Percentiles rank a stretch among this genome's conserved stretches.
Evolutionary conservation across 2,797 vertebrate species (phyloP).

Genomic region (Rhinogobio ventralis): DNA sequence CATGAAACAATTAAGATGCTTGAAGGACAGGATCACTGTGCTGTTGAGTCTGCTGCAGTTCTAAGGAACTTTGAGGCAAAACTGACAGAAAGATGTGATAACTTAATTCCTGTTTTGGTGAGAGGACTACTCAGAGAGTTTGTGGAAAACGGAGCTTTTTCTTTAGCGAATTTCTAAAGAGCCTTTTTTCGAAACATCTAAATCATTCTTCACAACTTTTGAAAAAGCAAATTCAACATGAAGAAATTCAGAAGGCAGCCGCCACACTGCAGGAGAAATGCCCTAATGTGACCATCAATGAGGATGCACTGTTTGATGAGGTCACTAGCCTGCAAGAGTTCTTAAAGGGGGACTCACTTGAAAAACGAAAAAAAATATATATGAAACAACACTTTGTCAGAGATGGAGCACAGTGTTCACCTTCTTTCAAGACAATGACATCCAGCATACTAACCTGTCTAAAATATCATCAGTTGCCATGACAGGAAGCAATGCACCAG

Average conservation of each 20-base stretch:
- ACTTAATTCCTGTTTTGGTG: not conserved
- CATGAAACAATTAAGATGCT: not conserved
- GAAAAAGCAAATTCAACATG: no score
- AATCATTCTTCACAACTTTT: conserved; percentile 3
- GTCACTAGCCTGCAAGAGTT: no score
- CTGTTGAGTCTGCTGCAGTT: not conserved
- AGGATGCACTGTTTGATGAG: no score
- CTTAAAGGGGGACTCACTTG: no score
- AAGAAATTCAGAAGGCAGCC: no score
- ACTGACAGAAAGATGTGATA: not conserved
- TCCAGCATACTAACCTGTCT: not conserved
- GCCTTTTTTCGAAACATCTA: not conserved
- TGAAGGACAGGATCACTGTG: not conserved
- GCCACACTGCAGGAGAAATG: no score
- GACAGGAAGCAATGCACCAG: not conserved
- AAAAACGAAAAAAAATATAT: no score
- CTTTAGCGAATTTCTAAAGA: not conserved
- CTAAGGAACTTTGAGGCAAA: not conserved
- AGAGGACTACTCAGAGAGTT: not conserved
- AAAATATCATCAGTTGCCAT: not conserved
- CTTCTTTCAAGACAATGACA: not conserved
- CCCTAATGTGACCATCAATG: no score
- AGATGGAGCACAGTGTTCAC: not conserved
- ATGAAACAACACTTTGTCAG: not conserved
- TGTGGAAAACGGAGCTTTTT: not conserved